Evolutionary conservation across 2,113 vertebrate genomes (phyloP).

Genomic region (Trochalopteron elliotii): DNA sequence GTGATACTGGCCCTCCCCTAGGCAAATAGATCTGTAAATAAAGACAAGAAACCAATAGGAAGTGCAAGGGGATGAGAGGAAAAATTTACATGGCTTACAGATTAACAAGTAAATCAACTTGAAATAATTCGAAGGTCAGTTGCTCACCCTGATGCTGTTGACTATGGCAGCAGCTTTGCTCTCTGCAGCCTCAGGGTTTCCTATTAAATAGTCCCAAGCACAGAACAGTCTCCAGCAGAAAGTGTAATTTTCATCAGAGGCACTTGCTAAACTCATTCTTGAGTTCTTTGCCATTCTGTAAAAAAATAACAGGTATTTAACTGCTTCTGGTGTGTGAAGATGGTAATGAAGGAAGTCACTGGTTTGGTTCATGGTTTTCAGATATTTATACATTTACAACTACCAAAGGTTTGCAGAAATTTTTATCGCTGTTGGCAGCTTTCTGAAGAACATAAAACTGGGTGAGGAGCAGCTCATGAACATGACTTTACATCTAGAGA

Average conservation of each 20-base stretch:
- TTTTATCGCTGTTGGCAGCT: not conserved
- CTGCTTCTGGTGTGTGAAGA: not conserved
- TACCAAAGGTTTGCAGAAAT: not conserved
- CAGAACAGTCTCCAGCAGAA: conserved; percentile 98
- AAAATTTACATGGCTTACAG: not conserved
- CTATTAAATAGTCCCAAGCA: conserved; percentile 98
- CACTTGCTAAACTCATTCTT: conserved; percentile 89
- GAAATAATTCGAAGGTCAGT: not conserved
- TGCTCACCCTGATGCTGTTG: conserved; percentile 91
- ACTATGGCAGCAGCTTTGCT: conserved; percentile 96
- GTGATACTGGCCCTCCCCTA: not conserved
- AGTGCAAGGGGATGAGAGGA: not conserved
- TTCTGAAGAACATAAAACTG: not conserved
- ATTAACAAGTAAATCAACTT: not conserved
- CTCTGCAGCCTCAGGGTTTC: conserved; percentile 94
- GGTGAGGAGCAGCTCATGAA: not conserved
- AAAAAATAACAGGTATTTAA: not conserved
- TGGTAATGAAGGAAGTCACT: not conserved
- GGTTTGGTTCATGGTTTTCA: not conserved
- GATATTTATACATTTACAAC: not conserved
- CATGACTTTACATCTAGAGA: not conserved
- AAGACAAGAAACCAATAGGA: not conserved
- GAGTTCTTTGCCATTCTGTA: conserved; percentile 98
- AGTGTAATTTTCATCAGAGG: conserved; percentile 93
- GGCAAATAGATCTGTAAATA: not conserved